These are phyloP conservation scores for Dipodomys spectabilis DNA, from an alignment of 2,113 vertebrate genomes.

Conservation along the genomic window DNA sequence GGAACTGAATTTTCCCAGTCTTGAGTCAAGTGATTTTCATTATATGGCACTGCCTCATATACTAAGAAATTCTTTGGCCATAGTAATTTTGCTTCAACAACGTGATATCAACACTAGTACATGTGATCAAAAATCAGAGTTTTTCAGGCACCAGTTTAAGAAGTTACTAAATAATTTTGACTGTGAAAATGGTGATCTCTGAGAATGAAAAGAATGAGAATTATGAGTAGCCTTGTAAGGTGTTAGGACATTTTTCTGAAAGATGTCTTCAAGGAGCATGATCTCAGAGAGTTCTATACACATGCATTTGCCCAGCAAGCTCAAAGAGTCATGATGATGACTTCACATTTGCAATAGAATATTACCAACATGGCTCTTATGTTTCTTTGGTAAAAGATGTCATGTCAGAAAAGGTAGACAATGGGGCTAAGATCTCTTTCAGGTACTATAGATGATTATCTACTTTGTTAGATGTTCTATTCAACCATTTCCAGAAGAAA, in stretches of 20 bases:
- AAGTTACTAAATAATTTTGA: no score
- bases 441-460: not conserved
- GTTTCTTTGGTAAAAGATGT: not conserved
- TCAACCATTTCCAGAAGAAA: not conserved
- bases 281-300: not conserved
- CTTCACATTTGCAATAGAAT: not conserved
- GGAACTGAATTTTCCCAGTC: no score
- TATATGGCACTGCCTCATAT: no score
- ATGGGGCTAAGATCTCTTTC: not conserved
- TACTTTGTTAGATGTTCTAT: not conserved
- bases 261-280: not conserved
- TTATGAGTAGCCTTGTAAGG: rapidly evolving
- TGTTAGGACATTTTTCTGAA: not conserved
- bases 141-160: no score
- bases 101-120: no score
- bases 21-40: no score
- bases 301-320: not conserved
- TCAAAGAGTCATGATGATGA: not conserved
- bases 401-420: not conserved
- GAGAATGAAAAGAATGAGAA: not conserved
- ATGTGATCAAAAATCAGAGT: no score
- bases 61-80: no score
- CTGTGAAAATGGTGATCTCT: no score
- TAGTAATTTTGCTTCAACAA: no score
- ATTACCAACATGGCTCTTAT: no score